Evolutionary conservation across 2,797 vertebrate species (phyloP), one percentile per base, ranked within the genome.

Genomic region (Myripristis murdjan): DNA sequence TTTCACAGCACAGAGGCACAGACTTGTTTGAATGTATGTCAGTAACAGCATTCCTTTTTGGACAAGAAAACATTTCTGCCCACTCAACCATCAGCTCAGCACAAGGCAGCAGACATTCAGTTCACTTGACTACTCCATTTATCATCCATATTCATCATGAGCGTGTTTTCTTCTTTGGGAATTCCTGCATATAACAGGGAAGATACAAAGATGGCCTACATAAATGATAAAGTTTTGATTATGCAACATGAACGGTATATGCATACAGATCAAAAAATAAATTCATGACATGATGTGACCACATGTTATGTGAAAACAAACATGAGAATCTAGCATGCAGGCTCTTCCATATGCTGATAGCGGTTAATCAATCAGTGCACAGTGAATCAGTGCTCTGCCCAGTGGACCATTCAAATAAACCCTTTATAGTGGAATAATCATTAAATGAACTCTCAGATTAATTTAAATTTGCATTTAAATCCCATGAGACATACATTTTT

Each of bases 71-170:
- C 26, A 43, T 52, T 57, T 43, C 65, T 75, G 67, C 79, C 54
- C 52, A 43, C 66, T 73, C 70, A 65, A 44, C 61, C 72, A 70
- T 58, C 73, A 31, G 23, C 52, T 79, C 73, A 69, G 79, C 55
- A 81, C n/a, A 56, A 79, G 39, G 47, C 0, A 0, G 24, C 65
- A 60, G 69, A 86, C 83, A 77, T 54, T 73, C 73, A 55, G 70
- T 53, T 88, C 59, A 59, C 63, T 28, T 20, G 23, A 57, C 43
- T 5, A 1, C 41, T n/a, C 64, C 54, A 80, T 83, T 83, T 89
- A 88, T 86, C 76, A 68, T 79, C 83, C 6, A 70, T 79, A 54
- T 74, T 64, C 48, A 39, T 12, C 67, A 60, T 79, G 49, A 43
- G 59, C 72, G 33, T 70, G 61, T 63, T 87, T 62, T 61, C 35